phyloP scores from a whole-genome alignment of 1,140 invertebrate genomes.

The Campodea augens region DNA sequence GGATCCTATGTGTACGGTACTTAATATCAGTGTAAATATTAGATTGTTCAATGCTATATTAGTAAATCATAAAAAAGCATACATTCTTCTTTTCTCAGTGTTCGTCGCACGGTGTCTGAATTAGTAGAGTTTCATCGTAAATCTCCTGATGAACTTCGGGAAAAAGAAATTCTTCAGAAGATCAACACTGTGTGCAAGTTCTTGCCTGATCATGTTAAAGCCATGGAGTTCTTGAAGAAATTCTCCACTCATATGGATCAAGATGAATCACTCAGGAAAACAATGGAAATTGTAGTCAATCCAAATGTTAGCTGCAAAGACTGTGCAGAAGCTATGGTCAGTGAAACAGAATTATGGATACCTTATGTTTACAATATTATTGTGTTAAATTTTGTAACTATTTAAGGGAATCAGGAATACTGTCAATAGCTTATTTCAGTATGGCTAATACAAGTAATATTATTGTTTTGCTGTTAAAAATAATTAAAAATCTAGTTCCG shows the following conservation, averaged over 20 bases:
- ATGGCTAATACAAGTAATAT: conserved; percentile 1
- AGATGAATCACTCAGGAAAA: conserved; percentile 52
- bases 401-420: too few relatives aligned
- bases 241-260: conserved; percentile 64
- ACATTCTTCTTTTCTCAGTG: conserved; percentile 28
- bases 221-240: conserved; percentile 75
- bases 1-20: too few relatives aligned
- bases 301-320: conserved; percentile 77
- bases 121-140: conserved; percentile 63
- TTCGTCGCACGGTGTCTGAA: conserved; percentile 61
- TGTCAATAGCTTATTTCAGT: background rate
- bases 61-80: too few relatives aligned
- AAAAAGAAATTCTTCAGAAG: conserved; percentile 44
- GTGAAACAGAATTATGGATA: too few relatives aligned
- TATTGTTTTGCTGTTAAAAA: too few relatives aligned
- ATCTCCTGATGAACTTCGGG: conserved; percentile 33
- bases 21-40: too few relatives aligned
- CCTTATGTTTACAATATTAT: too few relatives aligned
- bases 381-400: too few relatives aligned
- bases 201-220: conserved; percentile 82
- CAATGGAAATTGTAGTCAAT: conserved; percentile 68
- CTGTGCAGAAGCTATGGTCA: conserved; percentile 54
- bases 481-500: too few relatives aligned
- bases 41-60: too few relatives aligned
- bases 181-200: conserved; percentile 41